Evolutionary conservation across 2,797 vertebrate genomes (phyloP).

Genomic region (Takifugu ocellatus): DNA sequence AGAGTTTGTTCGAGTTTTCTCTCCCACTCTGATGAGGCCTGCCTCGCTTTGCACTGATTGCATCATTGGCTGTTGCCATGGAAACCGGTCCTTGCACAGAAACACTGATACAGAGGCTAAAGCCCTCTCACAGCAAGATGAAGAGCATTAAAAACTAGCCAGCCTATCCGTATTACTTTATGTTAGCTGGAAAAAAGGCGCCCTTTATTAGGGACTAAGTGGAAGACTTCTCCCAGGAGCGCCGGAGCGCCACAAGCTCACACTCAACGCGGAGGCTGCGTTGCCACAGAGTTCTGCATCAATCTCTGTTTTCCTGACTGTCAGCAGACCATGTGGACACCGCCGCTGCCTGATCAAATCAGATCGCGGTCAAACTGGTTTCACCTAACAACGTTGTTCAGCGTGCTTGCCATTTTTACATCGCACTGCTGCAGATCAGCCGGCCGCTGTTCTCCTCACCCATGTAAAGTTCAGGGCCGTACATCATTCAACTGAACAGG

Average conservation of each 20-base stretch:
- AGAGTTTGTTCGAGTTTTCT: slow-evolving; percentile 37
- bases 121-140: slow-evolving; percentile 43
- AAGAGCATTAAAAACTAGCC: slow-evolving; percentile 37
- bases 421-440: slow-evolving; percentile 22
- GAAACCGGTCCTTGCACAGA: slow-evolving; percentile 55
- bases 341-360: slow-evolving; percentile 36
- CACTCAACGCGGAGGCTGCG: slow-evolving; percentile 37
- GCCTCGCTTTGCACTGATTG: slow-evolving; percentile 42
- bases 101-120: slow-evolving; percentile 51
- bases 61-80: slow-evolving; percentile 61
- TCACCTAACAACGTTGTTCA: slow-evolving; percentile 26
- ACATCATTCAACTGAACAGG: slow-evolving; percentile 46
- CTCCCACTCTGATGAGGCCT: slow-evolving; percentile 39
- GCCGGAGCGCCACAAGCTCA: slow-evolving; percentile 65
- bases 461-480: slow-evolving; percentile 55
- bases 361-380: slow-evolving; percentile 16
- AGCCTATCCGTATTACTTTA: slow-evolving; percentile 67
- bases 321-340: slow-evolving; percentile 43
- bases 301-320: slow-evolving; percentile 41
- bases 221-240: slow-evolving; percentile 63
- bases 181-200: slow-evolving; percentile 57
- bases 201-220: slow-evolving; percentile 63
- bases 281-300: slow-evolving; percentile 48
- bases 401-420: slow-evolving; percentile 33
- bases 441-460: slow-evolving; percentile 30